A percentile compares a stretch with the other conserved stretches of the same genome.
phyloP scores from a whole-genome alignment of 1,140 invertebrate species.

The Papilio machaon region DNA sequence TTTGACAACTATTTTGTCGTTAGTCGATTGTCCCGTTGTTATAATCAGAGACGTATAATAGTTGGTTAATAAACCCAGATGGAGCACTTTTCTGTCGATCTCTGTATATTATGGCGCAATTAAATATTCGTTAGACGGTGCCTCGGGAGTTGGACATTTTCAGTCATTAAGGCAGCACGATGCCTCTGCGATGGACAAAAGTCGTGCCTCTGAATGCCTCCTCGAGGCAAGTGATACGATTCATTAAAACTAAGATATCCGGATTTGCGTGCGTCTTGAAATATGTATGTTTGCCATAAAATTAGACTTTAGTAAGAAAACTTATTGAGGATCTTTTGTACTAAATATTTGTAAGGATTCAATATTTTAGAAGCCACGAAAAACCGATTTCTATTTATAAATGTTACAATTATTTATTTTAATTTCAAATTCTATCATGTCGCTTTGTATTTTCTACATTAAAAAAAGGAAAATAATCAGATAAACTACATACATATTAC shows the following conservation, averaged over 20 bases:
- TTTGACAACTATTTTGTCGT: not conserved
- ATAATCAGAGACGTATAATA: not conserved
- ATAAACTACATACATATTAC: too few relatives aligned
- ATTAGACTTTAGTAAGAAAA: not conserved
- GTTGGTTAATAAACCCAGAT: slow-evolving; percentile 28
- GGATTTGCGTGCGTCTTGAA: not conserved
- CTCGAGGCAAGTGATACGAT: slow-evolving; percentile 49
- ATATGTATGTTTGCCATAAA: not conserved
- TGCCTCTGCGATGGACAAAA: slow-evolving; percentile 48
- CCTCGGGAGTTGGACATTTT: slow-evolving; percentile 58
- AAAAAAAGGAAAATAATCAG: too few relatives aligned
- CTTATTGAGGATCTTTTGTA: not conserved
- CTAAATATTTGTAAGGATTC: not conserved
- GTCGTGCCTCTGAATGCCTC: slow-evolving; percentile 43
- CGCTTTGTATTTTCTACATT: too few relatives aligned
- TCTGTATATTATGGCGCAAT: slow-evolving; percentile 71
- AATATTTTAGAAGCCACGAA: not conserved
- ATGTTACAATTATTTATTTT: too few relatives aligned
- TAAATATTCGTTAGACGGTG: slow-evolving; percentile 75
- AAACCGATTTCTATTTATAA: too few relatives aligned
- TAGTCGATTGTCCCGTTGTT: not conserved
- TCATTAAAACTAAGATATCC: slow-evolving; percentile 32
- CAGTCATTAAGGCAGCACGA: slow-evolving; percentile 66
- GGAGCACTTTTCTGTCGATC: slow-evolving; percentile 51
- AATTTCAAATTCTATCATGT: too few relatives aligned